Evolutionary conservation across 2,797 vertebrate genomes (phyloP).

Genomic region (Bradypodion ventrale): DNA sequence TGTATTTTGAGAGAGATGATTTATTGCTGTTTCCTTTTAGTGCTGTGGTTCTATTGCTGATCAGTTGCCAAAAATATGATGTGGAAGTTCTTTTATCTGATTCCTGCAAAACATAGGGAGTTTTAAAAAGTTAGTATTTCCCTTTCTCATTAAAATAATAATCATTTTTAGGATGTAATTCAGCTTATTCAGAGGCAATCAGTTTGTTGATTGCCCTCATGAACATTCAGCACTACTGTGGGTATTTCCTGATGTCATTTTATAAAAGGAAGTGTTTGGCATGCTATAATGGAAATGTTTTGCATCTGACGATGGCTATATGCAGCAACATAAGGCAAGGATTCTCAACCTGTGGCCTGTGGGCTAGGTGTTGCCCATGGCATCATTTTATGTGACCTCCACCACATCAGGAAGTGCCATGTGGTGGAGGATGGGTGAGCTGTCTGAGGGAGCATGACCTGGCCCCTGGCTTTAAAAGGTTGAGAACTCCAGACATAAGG

Average conservation of each 20-base stretch:
- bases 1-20: constrained; percentile 51
- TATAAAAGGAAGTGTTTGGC: constrained; percentile 2
- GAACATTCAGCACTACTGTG: constrained; percentile 13
- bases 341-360: too few relatives aligned
- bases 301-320: too few relatives aligned
- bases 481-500: too few relatives aligned
- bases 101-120: constrained; percentile 45
- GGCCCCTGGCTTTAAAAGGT: too few relatives aligned
- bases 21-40: constrained; percentile 56
- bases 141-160: constrained; percentile 57
- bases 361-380: too few relatives aligned
- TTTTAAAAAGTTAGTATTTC: constrained; percentile 60
- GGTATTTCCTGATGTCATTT: constrained; percentile 22
- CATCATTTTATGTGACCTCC: too few relatives aligned
- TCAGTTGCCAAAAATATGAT: constrained; percentile 57
- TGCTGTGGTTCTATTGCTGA: constrained; percentile 48
- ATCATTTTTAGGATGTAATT: constrained; percentile 40
- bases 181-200: constrained; percentile 42
- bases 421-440: too few relatives aligned
- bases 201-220: constrained; percentile 13
- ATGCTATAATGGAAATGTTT: not conserved
- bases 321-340: not conserved
- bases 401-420: too few relatives aligned
- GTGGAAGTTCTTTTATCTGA: constrained; percentile 65
- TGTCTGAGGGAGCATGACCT: too few relatives aligned